These are phyloP conservation scores for Marisa cornuarietis DNA, from an alignment of 1,140 invertebrate genomes.

Conservation along the genomic window DNA sequence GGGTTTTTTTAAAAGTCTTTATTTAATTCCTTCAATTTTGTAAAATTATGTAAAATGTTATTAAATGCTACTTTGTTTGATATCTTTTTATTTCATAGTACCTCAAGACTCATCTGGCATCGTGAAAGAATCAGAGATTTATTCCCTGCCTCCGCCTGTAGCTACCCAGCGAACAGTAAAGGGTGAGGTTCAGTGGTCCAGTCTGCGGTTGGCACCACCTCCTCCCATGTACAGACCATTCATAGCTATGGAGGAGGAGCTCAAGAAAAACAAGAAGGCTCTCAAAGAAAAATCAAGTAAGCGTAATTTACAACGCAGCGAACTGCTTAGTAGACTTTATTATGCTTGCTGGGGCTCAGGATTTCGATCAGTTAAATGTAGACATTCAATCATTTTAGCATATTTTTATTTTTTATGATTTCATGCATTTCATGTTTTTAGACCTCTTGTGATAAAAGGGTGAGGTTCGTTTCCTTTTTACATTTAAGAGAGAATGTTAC, in stretches of 20 bases:
- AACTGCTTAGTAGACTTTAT: too few species aligned
- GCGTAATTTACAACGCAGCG: not conserved
- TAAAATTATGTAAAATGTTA: not conserved
- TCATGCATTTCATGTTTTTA: too few species aligned
- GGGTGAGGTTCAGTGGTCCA: slow-evolving; percentile 46
- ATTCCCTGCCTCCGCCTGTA: slow-evolving; percentile 51
- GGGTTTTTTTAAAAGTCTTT: too few species aligned
- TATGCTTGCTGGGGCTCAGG: too few species aligned
- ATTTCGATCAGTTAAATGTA: too few species aligned
- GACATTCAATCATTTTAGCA: too few species aligned
- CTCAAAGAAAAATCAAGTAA: slow-evolving; percentile 27
- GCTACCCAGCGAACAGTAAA: slow-evolving; percentile 40
- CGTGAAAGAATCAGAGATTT: slow-evolving; percentile 20
- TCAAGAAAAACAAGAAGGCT: slow-evolving; percentile 18
- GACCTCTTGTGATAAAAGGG: too few species aligned
- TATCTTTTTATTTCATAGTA: not conserved
- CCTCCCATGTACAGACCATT: slow-evolving; percentile 62
- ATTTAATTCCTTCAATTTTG: not conserved
- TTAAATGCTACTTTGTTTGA: not conserved
- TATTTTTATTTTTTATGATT: too few species aligned
- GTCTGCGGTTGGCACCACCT: slow-evolving; percentile 53
- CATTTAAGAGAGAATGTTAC: too few species aligned
- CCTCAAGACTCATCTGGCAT: slow-evolving; percentile 2
- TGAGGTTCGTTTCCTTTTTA: too few species aligned
- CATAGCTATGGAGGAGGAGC: slow-evolving; percentile 39